These are phyloP conservation scores for Chouioia cunea DNA, from an alignment of 2,888 invertebrate species.

Conservation along the genomic window DNA sequence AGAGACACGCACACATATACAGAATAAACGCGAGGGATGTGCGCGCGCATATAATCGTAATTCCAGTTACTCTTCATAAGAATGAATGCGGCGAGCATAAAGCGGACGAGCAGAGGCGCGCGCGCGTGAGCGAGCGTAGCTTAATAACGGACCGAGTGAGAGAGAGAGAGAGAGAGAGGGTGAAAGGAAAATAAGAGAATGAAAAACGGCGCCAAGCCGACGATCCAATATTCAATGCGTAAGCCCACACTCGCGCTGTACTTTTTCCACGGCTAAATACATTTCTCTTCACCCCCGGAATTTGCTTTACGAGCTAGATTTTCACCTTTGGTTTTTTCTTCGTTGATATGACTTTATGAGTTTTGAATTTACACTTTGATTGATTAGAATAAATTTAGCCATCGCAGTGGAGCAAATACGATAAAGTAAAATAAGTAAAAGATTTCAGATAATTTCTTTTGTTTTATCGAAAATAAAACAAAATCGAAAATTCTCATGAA, in stretches of 20 bases:
- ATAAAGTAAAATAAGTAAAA: no score
- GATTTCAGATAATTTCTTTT: no score
- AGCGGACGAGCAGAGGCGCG: constrained; percentile 14
- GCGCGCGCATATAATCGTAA: constrained; percentile 45
- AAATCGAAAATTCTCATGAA: not conserved
- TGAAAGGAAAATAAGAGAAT: constrained; percentile 28
- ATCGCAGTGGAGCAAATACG: no score
- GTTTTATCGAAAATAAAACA: not conserved
- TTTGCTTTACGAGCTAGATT: no score
- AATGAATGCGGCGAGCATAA: constrained; percentile 43
- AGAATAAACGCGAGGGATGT: constrained; percentile 15
- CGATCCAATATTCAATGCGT: constrained; percentile 42
- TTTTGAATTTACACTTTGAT: no score
- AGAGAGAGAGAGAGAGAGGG: constrained; percentile 6
- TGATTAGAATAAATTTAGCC: no score
- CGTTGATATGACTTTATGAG: no score
- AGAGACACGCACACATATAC: no score
- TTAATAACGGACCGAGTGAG: constrained; percentile 36
- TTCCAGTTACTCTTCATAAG: constrained; percentile 48
- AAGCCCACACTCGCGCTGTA: not conserved
- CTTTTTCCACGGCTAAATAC: not conserved
- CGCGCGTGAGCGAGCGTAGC: constrained; percentile 11
- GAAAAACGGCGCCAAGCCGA: constrained; percentile 34
- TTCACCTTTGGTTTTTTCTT: no score
- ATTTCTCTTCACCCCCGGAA: not conserved